Base-by-base conservation (phyloP, 2,797 vertebrate genomes). In the Lepidocolaptes lacrymiger region DNA sequence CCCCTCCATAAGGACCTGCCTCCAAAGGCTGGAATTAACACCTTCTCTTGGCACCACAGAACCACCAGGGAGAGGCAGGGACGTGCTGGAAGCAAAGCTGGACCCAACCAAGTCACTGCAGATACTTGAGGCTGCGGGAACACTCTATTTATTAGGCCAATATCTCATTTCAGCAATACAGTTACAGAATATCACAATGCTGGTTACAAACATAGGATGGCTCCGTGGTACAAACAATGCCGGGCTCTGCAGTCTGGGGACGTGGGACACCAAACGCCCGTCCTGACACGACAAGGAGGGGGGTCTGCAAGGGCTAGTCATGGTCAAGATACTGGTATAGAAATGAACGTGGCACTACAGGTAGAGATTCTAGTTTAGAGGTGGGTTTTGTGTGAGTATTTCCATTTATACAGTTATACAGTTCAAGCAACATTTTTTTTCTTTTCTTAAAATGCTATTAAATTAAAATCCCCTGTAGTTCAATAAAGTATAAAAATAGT, bases 181-280 rank as follows among this genome's bases (percentile, higher is more conserved):
- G 80, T 98, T 98, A 98, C 98, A 98, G 97, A 98, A 97, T 98
- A 98, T 98, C 98, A 98, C 98, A 98, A 98, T 98, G 98, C 97
- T 98, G 98, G 98, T 98, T 98, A 98, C 98, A 99, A 98, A 98
- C 98, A 98, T 87, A 95, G 98, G 97, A 97, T 98, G 98, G 95
- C 97, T 97, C 95, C 93, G 97, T 97, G 98, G 98, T 98, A 98
- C 98, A 98, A 94, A 98, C 94, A 94, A 97, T 28, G 94, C 81
- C 36, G 97, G 97, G 98, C 95, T 97, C 97, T 95, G 98, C 97
- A 97, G 97, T 92, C 68, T 43, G 96, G 95, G 66, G 79, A 55
- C 93, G 91, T 46, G 96, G 93, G 95, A 72, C 85, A 97, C 17
- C 91, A 96, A 98, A 97, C 58, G 54, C 94, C 85, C 88, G 49